Conservation (phyloP, 2,113 vertebrate genomes). For the Notothenia rossii region DNA sequence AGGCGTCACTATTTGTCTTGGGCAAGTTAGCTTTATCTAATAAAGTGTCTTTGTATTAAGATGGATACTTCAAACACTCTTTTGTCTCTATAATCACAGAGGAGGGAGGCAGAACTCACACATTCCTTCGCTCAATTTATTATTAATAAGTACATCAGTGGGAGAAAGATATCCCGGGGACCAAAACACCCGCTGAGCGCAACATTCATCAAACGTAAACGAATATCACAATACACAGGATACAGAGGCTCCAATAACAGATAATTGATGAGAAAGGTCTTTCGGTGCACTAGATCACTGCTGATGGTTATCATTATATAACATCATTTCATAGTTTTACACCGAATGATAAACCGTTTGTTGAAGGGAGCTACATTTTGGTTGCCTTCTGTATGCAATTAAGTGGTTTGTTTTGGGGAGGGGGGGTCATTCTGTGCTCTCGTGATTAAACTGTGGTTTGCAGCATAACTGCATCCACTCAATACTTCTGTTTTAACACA, state of each 20-base stretch:
- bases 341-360: constrained; percentile 71
- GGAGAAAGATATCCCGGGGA: constrained; percentile 85
- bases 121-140: constrained; percentile 87
- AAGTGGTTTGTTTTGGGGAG: constrained; percentile 57
- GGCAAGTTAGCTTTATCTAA: constrained; percentile 87
- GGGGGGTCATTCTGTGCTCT: constrained; percentile 49
- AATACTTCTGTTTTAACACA: constrained; percentile 56
- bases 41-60: constrained; percentile 88
- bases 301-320: constrained; percentile 80
- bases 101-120: constrained; percentile 86
- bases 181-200: constrained; percentile 79
- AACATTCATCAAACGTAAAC: constrained; percentile 87
- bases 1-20: constrained; percentile 83
- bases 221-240: constrained; percentile 86
- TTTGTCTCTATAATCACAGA: constrained; percentile 87
- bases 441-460: constrained; percentile 73
- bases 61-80: constrained; percentile 86
- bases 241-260: constrained; percentile 85
- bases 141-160: constrained; percentile 89
- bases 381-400: constrained; percentile 71
- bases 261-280: constrained; percentile 85
- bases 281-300: constrained; percentile 75
- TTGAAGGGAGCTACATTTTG: constrained; percentile 58
- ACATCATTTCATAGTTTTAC: constrained; percentile 77
- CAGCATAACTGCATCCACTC: constrained; percentile 63